These are phyloP conservation scores for Hydractinia symbiolongicarpus DNA, from an alignment of 30 jellyfish, hydroid and myxozoan genomes.

Conservation along the genomic window DNA sequence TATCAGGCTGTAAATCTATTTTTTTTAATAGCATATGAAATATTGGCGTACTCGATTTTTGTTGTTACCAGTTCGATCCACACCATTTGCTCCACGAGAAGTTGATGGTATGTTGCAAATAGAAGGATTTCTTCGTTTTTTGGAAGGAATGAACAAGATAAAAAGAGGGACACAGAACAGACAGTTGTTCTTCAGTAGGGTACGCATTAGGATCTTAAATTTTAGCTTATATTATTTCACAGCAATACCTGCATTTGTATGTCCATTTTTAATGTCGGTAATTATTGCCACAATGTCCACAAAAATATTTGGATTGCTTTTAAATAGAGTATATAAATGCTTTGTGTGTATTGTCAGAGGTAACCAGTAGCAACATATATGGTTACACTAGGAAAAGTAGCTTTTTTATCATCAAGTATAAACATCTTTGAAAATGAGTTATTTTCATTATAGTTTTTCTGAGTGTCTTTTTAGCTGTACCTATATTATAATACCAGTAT, in stretches of 20 bases:
- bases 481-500: no score
- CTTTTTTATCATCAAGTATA: no score
- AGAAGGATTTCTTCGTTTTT: constrained; percentile 76
- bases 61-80: constrained; percentile 60
- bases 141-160: constrained; percentile 68
- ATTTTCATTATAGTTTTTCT: no score
- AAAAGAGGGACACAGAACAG: constrained; percentile 55
- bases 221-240: neutral
- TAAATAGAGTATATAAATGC: no score
- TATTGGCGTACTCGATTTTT: constrained; percentile 80
- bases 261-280: no score
- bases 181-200: constrained; percentile 62
- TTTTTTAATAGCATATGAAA: constrained; percentile 47
- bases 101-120: constrained; percentile 55
- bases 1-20: neutral
- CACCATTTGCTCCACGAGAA: constrained; percentile 25
- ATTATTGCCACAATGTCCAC: no score
- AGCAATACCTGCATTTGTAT: neutral
- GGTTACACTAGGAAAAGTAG: no score
- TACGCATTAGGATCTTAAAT: constrained; percentile 4
- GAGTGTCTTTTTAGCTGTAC: no score
- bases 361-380: no score
- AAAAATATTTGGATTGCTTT: no score
- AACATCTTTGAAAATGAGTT: no score
- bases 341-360: no score